Percentiles rank a stretch among this genome's conserved stretches.
Conservation (phyloP, 2,888 invertebrate genomes). For the Habroteleia sp. region DNA sequence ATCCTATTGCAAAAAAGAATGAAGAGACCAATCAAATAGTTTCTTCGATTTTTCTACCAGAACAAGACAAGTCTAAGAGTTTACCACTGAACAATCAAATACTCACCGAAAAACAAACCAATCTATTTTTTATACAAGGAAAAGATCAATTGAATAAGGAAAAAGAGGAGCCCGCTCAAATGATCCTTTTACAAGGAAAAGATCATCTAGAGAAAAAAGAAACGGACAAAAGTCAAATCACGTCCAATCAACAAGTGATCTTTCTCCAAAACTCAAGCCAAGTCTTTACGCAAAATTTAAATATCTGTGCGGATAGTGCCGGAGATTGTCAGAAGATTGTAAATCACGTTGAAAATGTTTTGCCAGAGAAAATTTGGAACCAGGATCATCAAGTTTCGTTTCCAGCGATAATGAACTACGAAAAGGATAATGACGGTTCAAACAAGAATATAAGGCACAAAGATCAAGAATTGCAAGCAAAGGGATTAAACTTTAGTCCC, state of each 20-base stretch:
- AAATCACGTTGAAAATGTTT: neutral
- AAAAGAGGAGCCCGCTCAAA: neutral
- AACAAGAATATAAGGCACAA: neutral
- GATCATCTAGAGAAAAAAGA: constrained; percentile 5
- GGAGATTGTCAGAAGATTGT: neutral
- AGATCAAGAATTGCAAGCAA: constrained; percentile 23
- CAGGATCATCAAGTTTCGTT: constrained; percentile 1
- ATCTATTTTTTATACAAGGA: constrained; percentile 28
- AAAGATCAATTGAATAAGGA: constrained; percentile 14
- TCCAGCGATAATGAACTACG: constrained; percentile 15
- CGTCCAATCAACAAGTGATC: constrained; percentile 20
- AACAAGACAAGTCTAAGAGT: too few species aligned
- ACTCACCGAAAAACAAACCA: constrained; percentile 21
- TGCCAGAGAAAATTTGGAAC: constrained; percentile 16
- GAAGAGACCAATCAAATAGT: constrained; percentile 16
- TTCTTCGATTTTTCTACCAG: too few species aligned
- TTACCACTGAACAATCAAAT: too few species aligned
- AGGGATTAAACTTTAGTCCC: constrained; percentile 70
- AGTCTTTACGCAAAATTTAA: constrained; percentile 17
- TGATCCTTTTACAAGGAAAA: constrained; percentile 29
- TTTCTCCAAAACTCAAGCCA: constrained; percentile 31
- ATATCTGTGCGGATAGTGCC: neutral
- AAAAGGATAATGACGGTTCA: constrained; percentile 5
- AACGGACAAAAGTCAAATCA: neutral
- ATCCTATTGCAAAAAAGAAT: constrained; percentile 3